Evolutionary conservation across 2,888 invertebrate genomes (phyloP), one percentile per base, ranked within the genome.

Genomic region (Autographa pulchrina): DNA sequence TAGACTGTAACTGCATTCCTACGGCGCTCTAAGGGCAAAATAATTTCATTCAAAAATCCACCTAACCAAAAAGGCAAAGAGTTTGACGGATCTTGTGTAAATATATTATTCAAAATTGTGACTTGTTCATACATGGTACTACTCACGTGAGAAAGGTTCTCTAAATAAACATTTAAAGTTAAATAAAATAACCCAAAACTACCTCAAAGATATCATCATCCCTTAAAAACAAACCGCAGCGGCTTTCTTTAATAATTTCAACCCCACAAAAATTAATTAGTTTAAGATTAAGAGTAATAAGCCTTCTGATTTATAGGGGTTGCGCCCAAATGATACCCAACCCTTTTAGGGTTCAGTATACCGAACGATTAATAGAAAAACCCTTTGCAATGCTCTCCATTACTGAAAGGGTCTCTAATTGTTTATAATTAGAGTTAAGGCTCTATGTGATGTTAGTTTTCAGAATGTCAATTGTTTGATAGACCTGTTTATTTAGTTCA

Each of bases 271-370:
- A 90, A 90, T 89, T 91, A 90, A 91, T 91, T 90, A 88, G 78
- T 84, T 68, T 75, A 75, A 88, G 88, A 90, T 90, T 90, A 89
- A 86, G 87, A 87, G 87, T 86, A 90, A 90, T 90, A 90, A 88
- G 84, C 83, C 78, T 74, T 32, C 73, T 87, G 90, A 90, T 90
- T 90, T 90, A 90, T 89, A 77, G 70, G 74, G 83, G 82, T 86
- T 82, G 73, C 75, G 78, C 82, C 84, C 62, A 80, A 88, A 83
- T 82, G 82, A 85, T 85, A 84, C 79, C 75, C 75, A 78, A 83
- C 85, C 85, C 84, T 85, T 88, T 87, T 84, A 78, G 88, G 78
- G 85, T 65, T 62, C 85, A 74, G 68, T 32, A 63, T 48, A 54
- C 62, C 48, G 54, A 78, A 73, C 20, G 20, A 62, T 32, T 71